Conservation (phyloP, 1,140 invertebrate species). For the Charaxes varanes region DNA sequence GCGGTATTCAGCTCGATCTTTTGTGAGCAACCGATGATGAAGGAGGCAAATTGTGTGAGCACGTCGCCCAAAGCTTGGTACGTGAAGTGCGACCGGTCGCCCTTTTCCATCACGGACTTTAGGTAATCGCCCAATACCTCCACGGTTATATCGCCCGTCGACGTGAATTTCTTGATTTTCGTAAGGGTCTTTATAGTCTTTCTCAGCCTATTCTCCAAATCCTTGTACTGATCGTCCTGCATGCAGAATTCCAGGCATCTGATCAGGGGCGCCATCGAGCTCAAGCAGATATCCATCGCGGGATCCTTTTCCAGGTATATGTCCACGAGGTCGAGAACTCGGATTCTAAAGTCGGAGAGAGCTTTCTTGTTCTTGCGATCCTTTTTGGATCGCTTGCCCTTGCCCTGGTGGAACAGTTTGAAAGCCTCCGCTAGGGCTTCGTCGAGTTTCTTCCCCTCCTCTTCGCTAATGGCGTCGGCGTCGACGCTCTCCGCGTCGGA, state of each 20-base stretch:
- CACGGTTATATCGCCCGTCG: conserved; percentile 74
- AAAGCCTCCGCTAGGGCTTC: conserved; percentile 82
- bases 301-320: conserved; percentile 81
- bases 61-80: conserved; percentile 81
- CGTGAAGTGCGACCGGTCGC: conserved; percentile 76
- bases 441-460: conserved; percentile 83
- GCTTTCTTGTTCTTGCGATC: conserved; percentile 79
- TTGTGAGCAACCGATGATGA: conserved; percentile 78
- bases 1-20: conserved; percentile 40
- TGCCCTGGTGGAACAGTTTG: conserved; percentile 77
- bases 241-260: conserved; percentile 80
- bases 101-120: conserved; percentile 78
- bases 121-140: conserved; percentile 75
- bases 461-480: conserved; percentile 84
- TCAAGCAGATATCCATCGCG: conserved; percentile 78
- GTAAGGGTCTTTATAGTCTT: conserved; percentile 78
- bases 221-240: conserved; percentile 79
- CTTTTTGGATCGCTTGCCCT: conserved; percentile 76
- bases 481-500: conserved; percentile 83
- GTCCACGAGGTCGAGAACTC: conserved; percentile 82
- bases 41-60: conserved; percentile 78
- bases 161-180: conserved; percentile 76
- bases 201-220: conserved; percentile 77
- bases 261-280: conserved; percentile 79
- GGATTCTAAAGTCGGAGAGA: conserved; percentile 80